Evolutionary conservation across 2,888 invertebrate genomes (phyloP), one percentile per base, ranked within the genome.

Genomic region (Drosophila lacicola): DNA sequence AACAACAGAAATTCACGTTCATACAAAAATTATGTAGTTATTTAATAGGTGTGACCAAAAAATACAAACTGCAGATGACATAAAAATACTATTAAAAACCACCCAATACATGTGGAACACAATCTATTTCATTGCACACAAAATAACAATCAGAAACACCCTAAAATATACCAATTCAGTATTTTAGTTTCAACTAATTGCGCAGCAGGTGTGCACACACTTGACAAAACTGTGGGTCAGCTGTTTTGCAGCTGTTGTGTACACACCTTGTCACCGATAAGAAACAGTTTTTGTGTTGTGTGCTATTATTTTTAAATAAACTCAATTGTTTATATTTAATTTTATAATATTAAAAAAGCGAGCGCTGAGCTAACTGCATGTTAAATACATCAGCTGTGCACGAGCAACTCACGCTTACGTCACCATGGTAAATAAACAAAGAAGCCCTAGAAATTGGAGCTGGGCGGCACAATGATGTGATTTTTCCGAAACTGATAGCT

Each of bases 391-490:
- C 34, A 45, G 75, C 34, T 46, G 56, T 47, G 60, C 51, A 47
- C 25, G 55, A 39, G 19, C 21, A 61, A 57, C 76, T 49, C 47
- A 51, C 62, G 55, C 56, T 76, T 64, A 67, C 77, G 55, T 64
- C 71, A 84, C 39, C 46, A 83, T 83, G 83, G 89, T 87, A 70
- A 75, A 71, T 64, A 75, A 66, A 88, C 82, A 88, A 84, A 65
- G 84, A 87, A 88, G 79, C 79, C 89, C 19, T 66, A 84, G 10
- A 57, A 69, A 37, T 56, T 44, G 21, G 5, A 39, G 29, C 56
- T 66, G 56, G 54, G 54, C 66, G 45, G 37, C 57, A 46, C 21
- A 51, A 45, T 50, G 49, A 37, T 53, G 17, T 14, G 29, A 54
- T n/a, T 29, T 14, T 41, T 51, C 10, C 14, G n/a, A 47, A 42